Conservation (phyloP, 2,888 invertebrate species). For the Drosophila tanythrix region DNA sequence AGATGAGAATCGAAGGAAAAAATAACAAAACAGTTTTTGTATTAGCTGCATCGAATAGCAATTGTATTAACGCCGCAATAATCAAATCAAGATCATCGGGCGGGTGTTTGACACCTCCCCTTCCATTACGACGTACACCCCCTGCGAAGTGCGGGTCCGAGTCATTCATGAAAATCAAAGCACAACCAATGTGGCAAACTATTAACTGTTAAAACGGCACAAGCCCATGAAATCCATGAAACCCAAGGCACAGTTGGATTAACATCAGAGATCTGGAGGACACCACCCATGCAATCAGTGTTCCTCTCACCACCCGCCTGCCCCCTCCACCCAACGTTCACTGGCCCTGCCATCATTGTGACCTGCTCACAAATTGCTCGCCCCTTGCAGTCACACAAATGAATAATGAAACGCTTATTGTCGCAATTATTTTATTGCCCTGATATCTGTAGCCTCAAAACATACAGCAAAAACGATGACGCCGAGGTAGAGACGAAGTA, state of each 20-base stretch:
- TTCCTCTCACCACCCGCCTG: constrained; percentile 30
- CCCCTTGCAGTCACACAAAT: constrained; percentile 78
- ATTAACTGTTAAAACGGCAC: constrained; percentile 78
- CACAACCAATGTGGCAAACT: constrained; percentile 74
- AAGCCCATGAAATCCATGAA: constrained; percentile 65
- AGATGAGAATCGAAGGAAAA: constrained; percentile 22
- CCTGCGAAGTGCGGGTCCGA: constrained; percentile 20
- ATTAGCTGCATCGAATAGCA: constrained; percentile 69
- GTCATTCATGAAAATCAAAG: constrained; percentile 65
- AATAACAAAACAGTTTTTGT: constrained; percentile 39
- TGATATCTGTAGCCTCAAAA: constrained; percentile 79
- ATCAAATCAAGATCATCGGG: constrained; percentile 80
- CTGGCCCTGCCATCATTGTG: constrained; percentile 24
- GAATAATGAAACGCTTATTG: constrained; percentile 85
- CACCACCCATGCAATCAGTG: constrained; percentile 66
- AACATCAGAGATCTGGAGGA: constrained; percentile 52
- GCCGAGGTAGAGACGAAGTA: constrained; percentile 8
- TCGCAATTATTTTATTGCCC: constrained; percentile 85
- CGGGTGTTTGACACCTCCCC: constrained; percentile 54
- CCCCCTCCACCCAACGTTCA: neutral
- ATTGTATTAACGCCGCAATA: constrained; percentile 79
- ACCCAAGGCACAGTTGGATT: constrained; percentile 71
- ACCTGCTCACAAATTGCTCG: constrained; percentile 77
- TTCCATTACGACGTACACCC: constrained; percentile 13
- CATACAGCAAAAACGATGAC: constrained; percentile 63